Conservation (phyloP, 2,888 invertebrate species). For the Belgica antarctica region DNA sequence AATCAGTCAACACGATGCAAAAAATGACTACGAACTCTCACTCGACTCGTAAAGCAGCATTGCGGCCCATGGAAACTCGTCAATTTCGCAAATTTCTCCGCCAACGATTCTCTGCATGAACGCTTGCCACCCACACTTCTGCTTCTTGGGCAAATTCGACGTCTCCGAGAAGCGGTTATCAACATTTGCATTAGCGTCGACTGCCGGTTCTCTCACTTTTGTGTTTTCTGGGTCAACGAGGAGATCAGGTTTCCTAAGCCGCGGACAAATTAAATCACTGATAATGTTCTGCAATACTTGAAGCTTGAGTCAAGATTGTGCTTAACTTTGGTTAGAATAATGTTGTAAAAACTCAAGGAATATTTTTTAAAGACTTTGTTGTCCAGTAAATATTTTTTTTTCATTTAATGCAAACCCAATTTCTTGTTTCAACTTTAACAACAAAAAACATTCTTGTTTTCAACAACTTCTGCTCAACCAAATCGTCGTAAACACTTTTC, state of each 20-base stretch:
- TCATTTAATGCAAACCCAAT: no score
- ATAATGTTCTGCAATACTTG: background rate
- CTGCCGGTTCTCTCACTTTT: conserved; percentile 11
- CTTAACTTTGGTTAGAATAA: no score
- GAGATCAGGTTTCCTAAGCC: conserved; percentile 41
- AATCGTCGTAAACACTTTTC: background rate
- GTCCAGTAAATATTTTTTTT: no score
- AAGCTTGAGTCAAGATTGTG: background rate
- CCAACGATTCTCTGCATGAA: conserved; percentile 62
- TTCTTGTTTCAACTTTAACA: no score
- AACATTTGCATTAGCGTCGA: background rate
- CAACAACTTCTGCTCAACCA: no score
- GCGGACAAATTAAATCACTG: background rate
- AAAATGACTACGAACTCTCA: no score
- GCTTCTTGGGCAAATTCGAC: conserved; percentile 14
- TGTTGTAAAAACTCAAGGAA: no score
- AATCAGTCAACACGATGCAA: no score
- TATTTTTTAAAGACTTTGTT: no score
- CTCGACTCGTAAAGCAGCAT: conserved; percentile 47
- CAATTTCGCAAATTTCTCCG: conserved; percentile 62
- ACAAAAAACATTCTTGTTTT: no score
- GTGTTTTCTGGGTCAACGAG: conserved; percentile 33
- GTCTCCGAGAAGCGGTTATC: conserved; percentile 10
- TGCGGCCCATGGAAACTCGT: conserved; percentile 54
- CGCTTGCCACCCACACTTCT: conserved; percentile 59